Evolutionary conservation across 1,140 invertebrate genomes (phyloP).

Genomic region (Lucilia sericata): DNA sequence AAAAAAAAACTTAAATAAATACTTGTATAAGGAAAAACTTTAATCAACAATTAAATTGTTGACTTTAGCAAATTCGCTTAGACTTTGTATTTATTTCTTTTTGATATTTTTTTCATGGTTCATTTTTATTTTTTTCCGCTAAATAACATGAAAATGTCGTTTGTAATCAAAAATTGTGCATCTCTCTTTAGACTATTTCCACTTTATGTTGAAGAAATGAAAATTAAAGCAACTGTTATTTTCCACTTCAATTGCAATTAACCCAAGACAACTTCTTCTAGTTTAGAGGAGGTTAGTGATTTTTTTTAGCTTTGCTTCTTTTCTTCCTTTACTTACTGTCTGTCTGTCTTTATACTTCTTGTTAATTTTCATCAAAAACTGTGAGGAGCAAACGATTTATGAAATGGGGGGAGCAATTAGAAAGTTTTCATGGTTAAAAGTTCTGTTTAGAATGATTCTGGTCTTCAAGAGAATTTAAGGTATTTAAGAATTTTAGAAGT

Average conservation of each 20-base stretch:
- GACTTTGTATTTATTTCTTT: conserved; percentile 1
- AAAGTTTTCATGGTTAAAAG: too few species aligned
- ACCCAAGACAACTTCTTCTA: conserved; percentile 38
- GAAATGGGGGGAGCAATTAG: neutral
- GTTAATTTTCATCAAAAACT: neutral
- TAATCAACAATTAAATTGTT: conserved; percentile 43
- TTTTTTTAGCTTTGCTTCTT: neutral
- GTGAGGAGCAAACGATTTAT: neutral
- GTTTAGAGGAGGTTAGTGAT: conserved; percentile 15
- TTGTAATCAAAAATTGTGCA: conserved; percentile 42
- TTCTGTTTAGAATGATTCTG: too few species aligned
- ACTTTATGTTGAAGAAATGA: neutral
- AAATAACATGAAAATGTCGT: conserved; percentile 38
- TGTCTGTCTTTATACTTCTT: neutral
- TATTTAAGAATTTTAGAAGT: too few species aligned
- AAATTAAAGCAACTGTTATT: conserved; percentile 34
- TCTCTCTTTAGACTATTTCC: conserved; percentile 26
- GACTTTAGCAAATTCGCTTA: conserved; percentile 6
- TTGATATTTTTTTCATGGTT: neutral
- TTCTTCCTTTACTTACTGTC: neutral
- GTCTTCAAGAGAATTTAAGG: too few species aligned
- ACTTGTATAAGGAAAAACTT: neutral
- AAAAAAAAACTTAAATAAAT: too few species aligned
- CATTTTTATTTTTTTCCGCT: neutral
- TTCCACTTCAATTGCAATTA: conserved; percentile 44